A percentile compares a stretch with the other conserved stretches of the same genome.
Conservation (phyloP, 2,888 invertebrate genomes). For the Callimorpha dominula region DNA sequence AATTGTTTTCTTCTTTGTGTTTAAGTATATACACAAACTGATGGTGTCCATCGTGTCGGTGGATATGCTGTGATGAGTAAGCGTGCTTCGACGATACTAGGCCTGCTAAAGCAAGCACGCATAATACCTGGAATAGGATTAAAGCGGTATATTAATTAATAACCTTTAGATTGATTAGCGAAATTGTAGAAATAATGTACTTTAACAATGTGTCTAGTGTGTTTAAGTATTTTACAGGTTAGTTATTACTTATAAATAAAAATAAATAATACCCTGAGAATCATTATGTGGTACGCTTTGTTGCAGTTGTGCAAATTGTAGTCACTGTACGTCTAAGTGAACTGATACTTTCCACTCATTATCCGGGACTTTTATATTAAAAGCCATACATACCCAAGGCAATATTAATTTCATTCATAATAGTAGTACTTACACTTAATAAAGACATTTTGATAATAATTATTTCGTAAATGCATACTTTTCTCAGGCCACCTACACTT, state of each 20-base stretch:
- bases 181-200: background rate
- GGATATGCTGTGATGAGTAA: constrained; percentile 58
- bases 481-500: background rate
- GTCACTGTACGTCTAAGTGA: background rate
- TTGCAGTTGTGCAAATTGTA: background rate
- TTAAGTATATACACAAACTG: constrained; percentile 37
- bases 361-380: constrained; percentile 12
- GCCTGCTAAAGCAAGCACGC: constrained; percentile 19
- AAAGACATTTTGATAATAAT: constrained; percentile 5
- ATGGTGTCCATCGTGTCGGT: constrained; percentile 54
- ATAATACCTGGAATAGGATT: constrained; percentile 33
- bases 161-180: background rate
- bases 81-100: constrained; percentile 37
- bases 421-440: constrained; percentile 10
- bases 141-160: background rate
- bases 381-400: constrained; percentile 2
- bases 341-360: constrained; percentile 3
- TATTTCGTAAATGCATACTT: constrained; percentile 16
- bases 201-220: no score
- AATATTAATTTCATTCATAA: background rate
- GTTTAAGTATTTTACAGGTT: background rate
- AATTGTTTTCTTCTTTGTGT: constrained; percentile 6
- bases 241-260: background rate
- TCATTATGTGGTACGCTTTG: background rate
- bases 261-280: background rate